Base-by-base conservation (phyloP, 1,140 invertebrate genomes). In the Pectinophora gossypiella region DNA sequence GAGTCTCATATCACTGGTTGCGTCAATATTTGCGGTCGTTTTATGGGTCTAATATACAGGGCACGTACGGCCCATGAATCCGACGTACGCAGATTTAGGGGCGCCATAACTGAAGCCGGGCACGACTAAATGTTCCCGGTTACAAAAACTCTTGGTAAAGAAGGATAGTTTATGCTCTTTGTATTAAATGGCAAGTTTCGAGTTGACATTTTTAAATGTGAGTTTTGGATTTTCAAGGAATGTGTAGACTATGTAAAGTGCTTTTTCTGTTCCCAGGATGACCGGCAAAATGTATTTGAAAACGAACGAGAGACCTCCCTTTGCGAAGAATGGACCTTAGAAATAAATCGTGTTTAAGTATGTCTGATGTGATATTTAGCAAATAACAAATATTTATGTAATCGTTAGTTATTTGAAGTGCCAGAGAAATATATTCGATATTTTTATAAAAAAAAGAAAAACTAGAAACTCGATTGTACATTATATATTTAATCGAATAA, bases 201-300 rank as follows among this genome's bases (percentile, higher is more conserved):
- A n/a, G n/a, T n/a, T n/a, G n/a, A n/a, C n/a, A n/a, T n/a, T n/a
- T n/a, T n/a, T n/a, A n/a, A n/a, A n/a, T n/a, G n/a, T n/a, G n/a
- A n/a, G n/a, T n/a, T n/a, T n/a, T n/a, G n/a, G n/a, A n/a, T n/a
- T n/a, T n/a, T n/a, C n/a, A n/a, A n/a, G n/a, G n/a, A n/a, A n/a
- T n/a, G n/a, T n/a, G n/a, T n/a, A n/a, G n/a, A n/a, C n/a, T n/a
- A n/a, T n/a, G n/a, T n/a, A n/a, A n/a, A n/a, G n/a, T 32, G 2
- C 2, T 12, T 32, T 54, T 51, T 65, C 59, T 66, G 20, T 58
- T 77, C 67, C n/a, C 76, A 85, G 81, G 38, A 57, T 74, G 51
- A 27, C 38, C 0, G 81, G 81, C 0, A 82, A 75, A 58, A 80
- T 85, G 75, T 81, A 75, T 58, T 68, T 85, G 23, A 63, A 59